Evolutionary conservation across 1,140 invertebrate species (phyloP).

Genomic region (Maconellicoccus hirsutus): DNA sequence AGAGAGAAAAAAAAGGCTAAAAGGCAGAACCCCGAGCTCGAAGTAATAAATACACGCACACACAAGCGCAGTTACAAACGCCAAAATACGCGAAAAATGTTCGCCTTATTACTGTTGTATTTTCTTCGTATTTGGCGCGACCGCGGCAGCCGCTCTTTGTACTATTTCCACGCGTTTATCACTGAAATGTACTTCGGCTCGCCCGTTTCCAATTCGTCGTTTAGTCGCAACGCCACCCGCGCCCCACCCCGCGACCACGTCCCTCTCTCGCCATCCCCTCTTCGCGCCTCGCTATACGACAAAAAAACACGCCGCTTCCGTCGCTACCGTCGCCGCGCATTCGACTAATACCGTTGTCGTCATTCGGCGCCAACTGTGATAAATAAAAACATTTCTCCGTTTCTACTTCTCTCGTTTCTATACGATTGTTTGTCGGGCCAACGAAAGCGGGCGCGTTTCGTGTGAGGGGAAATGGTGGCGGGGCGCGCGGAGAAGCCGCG

Average conservation of each 20-base stretch:
- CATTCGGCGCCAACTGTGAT: constrained; percentile 1
- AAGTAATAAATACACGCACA: neutral
- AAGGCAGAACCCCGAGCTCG: neutral
- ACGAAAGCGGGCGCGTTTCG: neutral
- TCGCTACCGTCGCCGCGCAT: neutral
- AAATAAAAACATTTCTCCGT: constrained; percentile 3
- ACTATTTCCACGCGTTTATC: constrained; percentile 1
- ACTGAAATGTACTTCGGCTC: constrained; percentile 7
- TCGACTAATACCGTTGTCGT: neutral
- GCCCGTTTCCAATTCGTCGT: constrained; percentile 2
- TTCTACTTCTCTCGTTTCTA: neutral
- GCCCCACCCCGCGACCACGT: neutral
- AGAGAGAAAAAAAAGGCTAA: neutral
- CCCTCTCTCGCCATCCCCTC: no score
- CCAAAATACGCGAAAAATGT: neutral
- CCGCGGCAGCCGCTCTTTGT: neutral
- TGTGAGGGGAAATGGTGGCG: neutral
- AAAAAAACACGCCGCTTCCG: no score
- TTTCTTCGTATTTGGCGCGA: neutral
- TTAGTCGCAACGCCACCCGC: neutral
- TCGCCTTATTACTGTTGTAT: neutral
- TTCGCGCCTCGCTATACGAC: no score
- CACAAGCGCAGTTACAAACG: neutral
- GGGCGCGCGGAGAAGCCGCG: neutral
- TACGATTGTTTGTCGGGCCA: no score